Percentiles rank a stretch among this genome's conserved stretches.
These are phyloP conservation scores for Coreoperca whiteheadi DNA, from an alignment of 2,113 vertebrate genomes.

Conservation along the genomic window DNA sequence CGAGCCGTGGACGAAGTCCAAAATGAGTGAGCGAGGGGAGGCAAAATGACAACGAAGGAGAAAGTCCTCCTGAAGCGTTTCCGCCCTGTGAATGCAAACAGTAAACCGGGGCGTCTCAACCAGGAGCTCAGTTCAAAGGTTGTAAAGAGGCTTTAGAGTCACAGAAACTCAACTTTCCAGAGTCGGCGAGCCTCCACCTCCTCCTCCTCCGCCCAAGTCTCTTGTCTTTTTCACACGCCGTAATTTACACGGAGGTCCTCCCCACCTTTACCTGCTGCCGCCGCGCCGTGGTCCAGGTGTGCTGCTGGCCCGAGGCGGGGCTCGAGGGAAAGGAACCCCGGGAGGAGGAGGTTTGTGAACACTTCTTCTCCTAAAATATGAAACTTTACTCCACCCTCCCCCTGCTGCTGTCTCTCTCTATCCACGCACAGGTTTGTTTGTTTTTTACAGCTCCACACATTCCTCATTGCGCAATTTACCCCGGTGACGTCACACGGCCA, in stretches of 20 bases:
- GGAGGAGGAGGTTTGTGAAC: not conserved
- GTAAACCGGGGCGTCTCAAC: not conserved
- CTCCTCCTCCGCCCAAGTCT: not conserved
- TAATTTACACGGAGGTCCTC: not conserved
- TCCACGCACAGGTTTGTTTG: not conserved
- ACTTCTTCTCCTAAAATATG: not conserved
- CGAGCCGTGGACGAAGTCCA: not conserved
- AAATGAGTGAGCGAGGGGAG: too few species aligned
- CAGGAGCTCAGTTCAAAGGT: not conserved
- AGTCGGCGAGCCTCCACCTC: not conserved
- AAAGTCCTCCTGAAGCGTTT: not conserved
- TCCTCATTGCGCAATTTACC: constrained; percentile 59
- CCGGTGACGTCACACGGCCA: constrained; percentile 15
- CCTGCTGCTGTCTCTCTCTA: not conserved
- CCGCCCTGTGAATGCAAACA: not conserved
- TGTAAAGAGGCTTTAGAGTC: not conserved
- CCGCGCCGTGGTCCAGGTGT: constrained; percentile 59
- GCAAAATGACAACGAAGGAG: accelerated
- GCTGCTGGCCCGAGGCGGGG: constrained; percentile 38
- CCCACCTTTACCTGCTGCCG: constrained; percentile 38
- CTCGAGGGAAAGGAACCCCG: not conserved
- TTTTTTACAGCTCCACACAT: constrained; percentile 3
- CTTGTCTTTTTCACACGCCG: not conserved
- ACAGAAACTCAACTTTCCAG: constrained; percentile 23
- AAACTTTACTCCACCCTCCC: not conserved